Base-by-base conservation (phyloP, 2,113 vertebrate species). In the Leptocoma aspasia region DNA sequence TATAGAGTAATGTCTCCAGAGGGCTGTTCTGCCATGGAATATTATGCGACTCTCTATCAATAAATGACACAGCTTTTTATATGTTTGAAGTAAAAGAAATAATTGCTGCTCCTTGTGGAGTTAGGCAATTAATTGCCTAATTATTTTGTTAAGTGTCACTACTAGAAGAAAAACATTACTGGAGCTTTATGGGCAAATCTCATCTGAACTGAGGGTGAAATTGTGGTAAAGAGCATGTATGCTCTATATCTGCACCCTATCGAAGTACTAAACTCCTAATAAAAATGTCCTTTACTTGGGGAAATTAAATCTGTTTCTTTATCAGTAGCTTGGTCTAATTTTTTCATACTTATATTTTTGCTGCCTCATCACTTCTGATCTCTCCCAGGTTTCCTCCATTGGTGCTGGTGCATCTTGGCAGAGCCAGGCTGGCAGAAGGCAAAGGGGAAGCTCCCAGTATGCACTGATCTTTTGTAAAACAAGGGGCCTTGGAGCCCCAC, bases 131-230 rank as follows among this genome's bases (percentile, higher is more conserved):
- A 95, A 95, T 94, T 96, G 54, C 75, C 79, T 92, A 95, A 95
- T 96, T 96, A 95, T 96, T 95, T 97, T 88, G 78, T 90, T 88
- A 94, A 96, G 91, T 94, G 91, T 93, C 91, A 93, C 94, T 91
- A 47, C 73, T 90, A 93, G 86, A 97, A 95, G 73, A 77, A 96
- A 96, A 97, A 95, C 82, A 95, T 91, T 88, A 70, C 66, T 73
- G 37, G 35, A 95, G 63, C 59, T 97, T 95, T 96, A 95, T 44
- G 64, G 50, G 78, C 54, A 80, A 87, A 91, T 72, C 70, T 91
- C 82, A 59, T 90, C 63, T 90, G 73, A 95, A 85, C 41, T 28
- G 52, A 59, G 59, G 50, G 75, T 47, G 63, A 92, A 94, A 80
- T 96, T 96, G 86, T 92, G 83, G 73, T 82, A 92, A 95, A 79